Conservation (phyloP, 2,113 vertebrate genomes). For the Scophthalmus maximus region DNA sequence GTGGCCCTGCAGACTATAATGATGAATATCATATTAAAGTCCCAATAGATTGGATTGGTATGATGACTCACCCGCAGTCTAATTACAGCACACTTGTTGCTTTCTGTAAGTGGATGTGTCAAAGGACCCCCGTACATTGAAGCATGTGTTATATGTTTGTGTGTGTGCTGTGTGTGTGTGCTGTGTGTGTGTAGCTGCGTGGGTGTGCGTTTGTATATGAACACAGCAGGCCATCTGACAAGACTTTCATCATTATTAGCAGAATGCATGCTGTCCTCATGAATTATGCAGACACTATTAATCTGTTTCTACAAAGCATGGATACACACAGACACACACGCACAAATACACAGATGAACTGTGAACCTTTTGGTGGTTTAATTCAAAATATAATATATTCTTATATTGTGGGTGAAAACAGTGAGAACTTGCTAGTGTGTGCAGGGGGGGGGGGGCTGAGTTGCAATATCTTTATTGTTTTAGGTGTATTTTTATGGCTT, state of each 20-base stretch:
- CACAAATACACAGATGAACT: not conserved
- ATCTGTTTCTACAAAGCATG: constrained; percentile 38
- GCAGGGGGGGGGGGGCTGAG: too few species aligned
- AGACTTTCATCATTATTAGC: constrained; percentile 73
- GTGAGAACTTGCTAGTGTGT: not conserved
- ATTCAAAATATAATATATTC: too few species aligned
- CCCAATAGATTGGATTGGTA: constrained; percentile 35
- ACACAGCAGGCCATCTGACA: constrained; percentile 50
- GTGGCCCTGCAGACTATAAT: not conserved
- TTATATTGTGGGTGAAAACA: not conserved
- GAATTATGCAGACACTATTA: constrained; percentile 82
- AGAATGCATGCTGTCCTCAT: constrained; percentile 77
- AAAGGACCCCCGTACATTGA: constrained; percentile 22
- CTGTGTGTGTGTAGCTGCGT: constrained; percentile 10
- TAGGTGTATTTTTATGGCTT: not conserved
- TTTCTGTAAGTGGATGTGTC: constrained; percentile 45
- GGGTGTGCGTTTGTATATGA: constrained; percentile 34
- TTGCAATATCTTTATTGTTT: not conserved
- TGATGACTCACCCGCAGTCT: constrained; percentile 46
- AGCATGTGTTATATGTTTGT: constrained; percentile 24
- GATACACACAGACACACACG: constrained; percentile 7
- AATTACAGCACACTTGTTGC: constrained; percentile 38
- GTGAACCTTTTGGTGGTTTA: constrained; percentile 20
- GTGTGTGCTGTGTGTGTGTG: constrained; percentile 4
- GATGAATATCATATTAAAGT: constrained; percentile 32